Conservation (phyloP, 2,888 invertebrate genomes). For the Tenthredo livida region DNA sequence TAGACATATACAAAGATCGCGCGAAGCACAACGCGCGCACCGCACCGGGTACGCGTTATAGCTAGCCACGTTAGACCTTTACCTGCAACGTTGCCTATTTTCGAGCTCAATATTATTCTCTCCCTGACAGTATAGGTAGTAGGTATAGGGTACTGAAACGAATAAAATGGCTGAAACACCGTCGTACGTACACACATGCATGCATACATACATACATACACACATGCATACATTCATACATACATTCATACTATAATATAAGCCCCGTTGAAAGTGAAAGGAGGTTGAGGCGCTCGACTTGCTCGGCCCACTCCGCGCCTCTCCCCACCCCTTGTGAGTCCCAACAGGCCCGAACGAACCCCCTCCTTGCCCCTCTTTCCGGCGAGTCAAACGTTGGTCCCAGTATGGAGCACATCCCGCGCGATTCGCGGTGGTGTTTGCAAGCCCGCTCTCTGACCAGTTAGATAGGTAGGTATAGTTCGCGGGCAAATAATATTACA, state of each 20-base stretch:
- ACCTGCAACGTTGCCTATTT: slow-evolving; percentile 71
- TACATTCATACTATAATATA: slow-evolving; percentile 36
- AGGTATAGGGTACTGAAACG: slow-evolving; percentile 34
- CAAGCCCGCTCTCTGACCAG: background rate
- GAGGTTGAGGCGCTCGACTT: slow-evolving; percentile 76
- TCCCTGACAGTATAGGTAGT: slow-evolving; percentile 28
- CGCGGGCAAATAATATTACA: background rate
- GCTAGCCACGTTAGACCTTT: slow-evolving; percentile 60
- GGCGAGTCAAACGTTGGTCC: slow-evolving; percentile 41
- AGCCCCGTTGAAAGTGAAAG: slow-evolving; percentile 78
- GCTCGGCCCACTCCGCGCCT: slow-evolving; percentile 52
- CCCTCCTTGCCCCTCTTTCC: slow-evolving; percentile 52
- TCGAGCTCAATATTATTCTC: slow-evolving; percentile 59
- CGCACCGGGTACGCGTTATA: background rate
- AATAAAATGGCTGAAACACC: slow-evolving; percentile 47
- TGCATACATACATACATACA: slow-evolving; percentile 1
- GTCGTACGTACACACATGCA: background rate
- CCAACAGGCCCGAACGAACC: slow-evolving; percentile 56
- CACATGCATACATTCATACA: slow-evolving; percentile 10
- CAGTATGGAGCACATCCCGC: slow-evolving; percentile 41
- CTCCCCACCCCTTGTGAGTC: slow-evolving; percentile 57
- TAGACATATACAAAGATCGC: background rate
- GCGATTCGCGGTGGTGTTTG: slow-evolving; percentile 15
- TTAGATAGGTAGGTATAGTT: slow-evolving; percentile 10
- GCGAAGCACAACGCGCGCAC: background rate